Evolutionary conservation across 2,888 invertebrate species (phyloP).

Genomic region (Bembecia ichneumoniformis): DNA sequence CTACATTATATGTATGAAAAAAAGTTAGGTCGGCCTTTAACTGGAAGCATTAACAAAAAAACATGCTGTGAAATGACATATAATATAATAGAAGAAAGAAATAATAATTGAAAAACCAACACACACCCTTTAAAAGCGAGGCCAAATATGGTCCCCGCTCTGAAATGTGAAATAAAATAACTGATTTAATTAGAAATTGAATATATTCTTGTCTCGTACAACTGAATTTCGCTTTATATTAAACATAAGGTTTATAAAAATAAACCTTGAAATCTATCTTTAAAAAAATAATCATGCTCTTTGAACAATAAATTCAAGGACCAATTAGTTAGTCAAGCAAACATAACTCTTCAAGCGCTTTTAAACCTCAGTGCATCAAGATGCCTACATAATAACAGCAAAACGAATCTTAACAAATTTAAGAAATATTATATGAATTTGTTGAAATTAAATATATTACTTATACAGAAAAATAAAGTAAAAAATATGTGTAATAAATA

Average conservation of each 20-base stretch:
- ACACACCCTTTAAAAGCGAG: not conserved
- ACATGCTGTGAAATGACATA: no score
- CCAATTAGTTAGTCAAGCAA: not conserved
- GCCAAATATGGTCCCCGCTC: not conserved
- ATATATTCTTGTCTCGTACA: not conserved
- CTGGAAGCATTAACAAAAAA: no score
- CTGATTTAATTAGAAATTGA: not conserved
- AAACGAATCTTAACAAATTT: conserved; percentile 29
- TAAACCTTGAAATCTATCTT: no score
- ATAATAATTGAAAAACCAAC: not conserved
- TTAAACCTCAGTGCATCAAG: conserved; percentile 39
- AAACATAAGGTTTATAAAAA: no score
- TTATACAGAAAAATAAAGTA: conserved; percentile 11
- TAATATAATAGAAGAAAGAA: no score
- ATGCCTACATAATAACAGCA: conserved; percentile 52
- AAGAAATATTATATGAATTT: conserved; percentile 28
- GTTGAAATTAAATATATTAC: conserved; percentile 23
- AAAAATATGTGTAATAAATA: conserved; percentile 46
- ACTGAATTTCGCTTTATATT: no score
- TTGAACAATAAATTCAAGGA: no score
- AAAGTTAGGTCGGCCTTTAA: no score
- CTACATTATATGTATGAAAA: no score
- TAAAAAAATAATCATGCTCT: no score
- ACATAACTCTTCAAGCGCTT: not conserved
- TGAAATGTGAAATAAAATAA: not conserved